Evolutionary conservation across 2,797 vertebrate species (phyloP).

Genomic region (Lacerta agilis): DNA sequence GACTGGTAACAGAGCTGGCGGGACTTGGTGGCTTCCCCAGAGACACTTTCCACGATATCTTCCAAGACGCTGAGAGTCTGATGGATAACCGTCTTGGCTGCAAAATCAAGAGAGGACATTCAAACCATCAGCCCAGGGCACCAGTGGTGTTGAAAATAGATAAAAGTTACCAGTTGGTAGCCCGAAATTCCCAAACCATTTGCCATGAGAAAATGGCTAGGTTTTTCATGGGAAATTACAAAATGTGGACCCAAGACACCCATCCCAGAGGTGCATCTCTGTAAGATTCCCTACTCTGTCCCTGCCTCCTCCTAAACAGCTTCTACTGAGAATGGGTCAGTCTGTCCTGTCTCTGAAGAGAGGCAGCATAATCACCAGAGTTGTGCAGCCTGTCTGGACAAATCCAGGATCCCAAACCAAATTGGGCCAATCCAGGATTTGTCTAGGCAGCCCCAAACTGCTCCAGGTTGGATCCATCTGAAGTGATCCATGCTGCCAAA

Average conservation of each 20-base stretch:
- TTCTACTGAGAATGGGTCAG: background rate
- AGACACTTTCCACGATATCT: constrained; percentile 94
- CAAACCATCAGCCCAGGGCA: background rate
- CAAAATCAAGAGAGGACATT: constrained; percentile 40
- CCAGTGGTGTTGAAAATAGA: background rate
- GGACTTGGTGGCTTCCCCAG: constrained; percentile 95
- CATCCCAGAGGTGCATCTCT: background rate
- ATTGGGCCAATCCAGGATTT: no score
- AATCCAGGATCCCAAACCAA: no score
- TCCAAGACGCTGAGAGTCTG: constrained; percentile 92
- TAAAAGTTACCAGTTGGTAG: background rate
- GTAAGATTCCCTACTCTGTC: no score
- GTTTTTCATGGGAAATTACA: no score
- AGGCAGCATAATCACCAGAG: background rate
- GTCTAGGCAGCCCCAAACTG: no score
- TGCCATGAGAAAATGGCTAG: background rate
- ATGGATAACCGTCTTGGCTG: constrained; percentile 92
- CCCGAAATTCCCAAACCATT: background rate
- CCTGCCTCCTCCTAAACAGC: background rate
- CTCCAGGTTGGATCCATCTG: no score
- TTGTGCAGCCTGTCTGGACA: background rate
- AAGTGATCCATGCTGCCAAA: no score
- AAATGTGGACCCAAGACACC: background rate
- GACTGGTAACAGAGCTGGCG: constrained; percentile 99
- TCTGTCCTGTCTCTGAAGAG: background rate